These are phyloP conservation scores for Augiades crinisus DNA, from an alignment of 2,888 invertebrate genomes.

Conservation along the genomic window DNA sequence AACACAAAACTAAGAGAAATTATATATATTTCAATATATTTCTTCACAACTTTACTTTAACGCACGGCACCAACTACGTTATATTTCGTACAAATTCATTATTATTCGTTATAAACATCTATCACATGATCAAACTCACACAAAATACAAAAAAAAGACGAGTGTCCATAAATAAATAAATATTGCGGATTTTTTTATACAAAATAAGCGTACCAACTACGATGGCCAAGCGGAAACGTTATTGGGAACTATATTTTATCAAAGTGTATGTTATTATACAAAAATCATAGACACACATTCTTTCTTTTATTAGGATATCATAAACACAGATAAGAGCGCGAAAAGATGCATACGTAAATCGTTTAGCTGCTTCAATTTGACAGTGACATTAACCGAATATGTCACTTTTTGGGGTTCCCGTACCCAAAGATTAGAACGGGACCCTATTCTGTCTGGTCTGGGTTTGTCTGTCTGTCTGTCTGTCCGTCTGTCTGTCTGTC, in stretches of 20 bases:
- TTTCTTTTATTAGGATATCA: no score
- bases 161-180: slow-evolving; percentile 57
- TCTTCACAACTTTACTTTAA: slow-evolving; percentile 57
- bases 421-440: no score
- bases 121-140: slow-evolving; percentile 50
- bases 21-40: slow-evolving; percentile 76
- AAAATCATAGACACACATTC: no score
- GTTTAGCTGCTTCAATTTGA: no score
- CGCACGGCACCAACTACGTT: slow-evolving; percentile 52
- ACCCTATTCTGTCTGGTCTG: no score
- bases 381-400: no score
- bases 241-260: background rate
- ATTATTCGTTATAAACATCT: slow-evolving; percentile 36
- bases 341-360: no score
- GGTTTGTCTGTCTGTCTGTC: no score
- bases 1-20: slow-evolving; percentile 62
- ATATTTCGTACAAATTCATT: slow-evolving; percentile 45
- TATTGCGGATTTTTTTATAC: slow-evolving; percentile 47
- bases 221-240: slow-evolving; percentile 2
- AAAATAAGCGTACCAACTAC: slow-evolving; percentile 42
- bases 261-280: no score
- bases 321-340: no score
- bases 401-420: no score
- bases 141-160: slow-evolving; percentile 36
- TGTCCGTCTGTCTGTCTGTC: no score